Base-by-base conservation (phyloP, 2,113 vertebrate species). In the Tyto alba region DNA sequence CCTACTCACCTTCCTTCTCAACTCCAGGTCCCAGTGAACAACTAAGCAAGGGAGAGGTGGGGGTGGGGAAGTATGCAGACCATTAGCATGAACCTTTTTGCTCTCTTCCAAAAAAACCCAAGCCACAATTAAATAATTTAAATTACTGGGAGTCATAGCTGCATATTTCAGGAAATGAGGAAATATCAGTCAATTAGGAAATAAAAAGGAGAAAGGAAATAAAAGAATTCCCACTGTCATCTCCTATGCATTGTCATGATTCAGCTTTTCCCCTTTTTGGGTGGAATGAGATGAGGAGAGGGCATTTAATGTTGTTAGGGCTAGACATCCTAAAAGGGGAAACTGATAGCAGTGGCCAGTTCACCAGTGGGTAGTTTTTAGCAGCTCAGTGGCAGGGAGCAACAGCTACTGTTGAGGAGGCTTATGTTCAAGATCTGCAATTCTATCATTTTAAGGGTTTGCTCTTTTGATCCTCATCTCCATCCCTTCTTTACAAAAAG, bases 191-290 rank as follows among this genome's bases (percentile, higher is more conserved):
- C 21, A 69, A 81, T 43, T 64, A 29, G 25, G 64, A 89, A 87
- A 82, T 29, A 27, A 72, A 91, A 89, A 90, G 34, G 12, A 68
- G 47, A 89, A 81, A 48, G 47, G 16, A 91, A 91, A 59, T 27
- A 47, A 56, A 88, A 77, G 7, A 60, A 60, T 89, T 95, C 40
- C 40, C 9, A 16, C 75, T 52, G 26, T n/a, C 40, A 59, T 43
- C n/a, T 72, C 9, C n/a, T 34, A 2, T 19, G 10, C 16, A 14
- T 52, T 56, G 30, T 5, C 9, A 4, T 25, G 18, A 50, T 59
- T 85, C 47, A 82, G 14, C 26, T 68, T 85, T 71, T 60, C 36
- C 27, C 9, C 21, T 48, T 74, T 82, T 30, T 18, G 48, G 11
- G 23, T 17, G 7, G 57, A 71, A 27, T 16, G 60, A 72, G 38